phyloP scores from a whole-genome alignment of 92 coral and sea anemone species.

The Chrysogorgia sp. region DNA sequence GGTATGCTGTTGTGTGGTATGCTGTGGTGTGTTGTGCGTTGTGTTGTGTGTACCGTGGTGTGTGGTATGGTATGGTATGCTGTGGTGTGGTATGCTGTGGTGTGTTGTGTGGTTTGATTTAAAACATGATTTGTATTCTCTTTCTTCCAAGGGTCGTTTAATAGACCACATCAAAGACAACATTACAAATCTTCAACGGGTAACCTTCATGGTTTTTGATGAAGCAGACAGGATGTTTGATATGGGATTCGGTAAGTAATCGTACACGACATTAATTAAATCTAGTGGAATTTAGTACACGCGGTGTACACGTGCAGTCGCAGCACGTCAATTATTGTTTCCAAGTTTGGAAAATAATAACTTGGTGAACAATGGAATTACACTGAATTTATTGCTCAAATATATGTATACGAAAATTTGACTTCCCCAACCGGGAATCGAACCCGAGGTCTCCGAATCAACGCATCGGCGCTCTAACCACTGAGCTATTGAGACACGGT shows the following conservation, averaged over 20 bases:
- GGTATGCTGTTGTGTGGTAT: neutral
- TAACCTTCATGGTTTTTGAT: slow-evolving; percentile 94
- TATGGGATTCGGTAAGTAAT: slow-evolving; percentile 95
- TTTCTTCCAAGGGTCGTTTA: slow-evolving; percentile 75
- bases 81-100: neutral
- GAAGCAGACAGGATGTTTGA: slow-evolving; percentile 99
- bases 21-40: neutral
- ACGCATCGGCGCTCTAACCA: too few relatives aligned
- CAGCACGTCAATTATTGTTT: too few relatives aligned
- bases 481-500: too few relatives aligned
- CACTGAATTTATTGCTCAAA: too few relatives aligned
- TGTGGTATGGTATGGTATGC: neutral
- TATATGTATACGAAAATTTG: too few relatives aligned
- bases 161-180: slow-evolving; percentile 95
- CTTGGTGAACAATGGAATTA: too few relatives aligned
- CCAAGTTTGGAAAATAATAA: too few relatives aligned
- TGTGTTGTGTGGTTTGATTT: neutral
- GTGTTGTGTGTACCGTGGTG: neutral
- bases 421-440: too few relatives aligned
- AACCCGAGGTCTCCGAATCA: too few relatives aligned
- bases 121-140: neutral
- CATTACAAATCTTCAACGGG: slow-evolving; percentile 82
- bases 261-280: too few relatives aligned
- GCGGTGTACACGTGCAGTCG: too few relatives aligned
- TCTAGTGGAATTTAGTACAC: too few relatives aligned